Evolutionary conservation across 1,140 invertebrate species (phyloP), one percentile per base, ranked within the genome.

Genomic region (Bombus huntii): DNA sequence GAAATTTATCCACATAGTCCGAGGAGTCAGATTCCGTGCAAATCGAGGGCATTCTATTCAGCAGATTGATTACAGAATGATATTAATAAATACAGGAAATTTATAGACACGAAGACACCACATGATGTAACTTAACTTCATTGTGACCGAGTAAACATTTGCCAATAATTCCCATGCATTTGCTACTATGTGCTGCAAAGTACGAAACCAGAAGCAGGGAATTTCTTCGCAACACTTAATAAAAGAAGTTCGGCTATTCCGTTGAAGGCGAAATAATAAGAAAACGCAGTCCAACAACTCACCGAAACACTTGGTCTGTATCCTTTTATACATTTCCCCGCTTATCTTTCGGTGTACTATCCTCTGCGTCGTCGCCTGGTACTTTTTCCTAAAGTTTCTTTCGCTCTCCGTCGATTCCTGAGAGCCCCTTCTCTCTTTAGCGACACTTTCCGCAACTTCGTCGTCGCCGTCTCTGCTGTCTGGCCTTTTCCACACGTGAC

Each of bases 341-440:
- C 97, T 98, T n/a, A 98, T 98, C 93, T 98, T 98, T 82, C 98
- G 96, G 94, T 99, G 98, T 0, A 99, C 97, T 95, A 99, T 97
- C 71, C 98, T 96, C 94, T 98, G 98, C 12, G 98, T 98, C 62
- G 98, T 96, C 15, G 97, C 97, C 88, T 98, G 97, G 92, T 98
- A 99, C 85, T 97, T 97, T 93, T 98, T 97, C 79, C 97, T 96
- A 93, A 99, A 99, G 87, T 97, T 97, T 86, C 97, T 97, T 93
- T 99, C 98, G 2, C 98, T 98, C 77, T 97, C 97, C 0, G 98
- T 99, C 2, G 98, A 98, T 73, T 98, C 96, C 57, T 95, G 93
- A 12, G 96, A 96, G 15, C 93, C 96, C 75, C 97, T 94, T 34
- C 96, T 94, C 28, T 96, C 95, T 59, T 93, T 94, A 10, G 85